phyloP scores from a whole-genome alignment of 2,113 vertebrate species.

The Cercocebus atys region DNA sequence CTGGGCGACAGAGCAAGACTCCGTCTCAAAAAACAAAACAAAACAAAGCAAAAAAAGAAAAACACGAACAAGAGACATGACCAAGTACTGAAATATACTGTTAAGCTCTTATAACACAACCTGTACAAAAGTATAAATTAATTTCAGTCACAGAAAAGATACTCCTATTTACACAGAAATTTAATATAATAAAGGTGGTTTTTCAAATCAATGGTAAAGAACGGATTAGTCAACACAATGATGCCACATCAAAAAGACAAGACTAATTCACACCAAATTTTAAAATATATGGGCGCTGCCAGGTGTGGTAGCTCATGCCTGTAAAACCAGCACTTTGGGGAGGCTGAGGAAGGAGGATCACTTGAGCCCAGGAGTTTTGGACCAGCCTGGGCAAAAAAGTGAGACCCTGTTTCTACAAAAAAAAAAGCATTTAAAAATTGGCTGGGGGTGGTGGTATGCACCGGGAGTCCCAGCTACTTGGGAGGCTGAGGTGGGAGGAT shows the following conservation, averaged over 20 bases:
- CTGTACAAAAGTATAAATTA: background rate
- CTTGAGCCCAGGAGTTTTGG: background rate
- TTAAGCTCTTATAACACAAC: background rate
- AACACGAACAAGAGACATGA: background rate
- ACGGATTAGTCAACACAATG: background rate
- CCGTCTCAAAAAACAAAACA: no score
- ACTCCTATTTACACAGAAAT: background rate
- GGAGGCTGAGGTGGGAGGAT: background rate
- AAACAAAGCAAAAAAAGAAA: no score
- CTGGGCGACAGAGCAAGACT: no score
- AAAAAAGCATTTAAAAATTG: background rate
- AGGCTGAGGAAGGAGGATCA: background rate
- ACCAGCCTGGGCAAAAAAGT: background rate
- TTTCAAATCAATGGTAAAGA: slow-evolving; percentile 6
- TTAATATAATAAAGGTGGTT: slow-evolving; percentile 9
- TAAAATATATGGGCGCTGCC: background rate
- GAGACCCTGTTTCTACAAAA: background rate
- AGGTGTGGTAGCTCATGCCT: background rate
- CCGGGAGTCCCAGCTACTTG: background rate
- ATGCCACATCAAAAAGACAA: background rate
- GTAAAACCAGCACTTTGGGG: background rate
- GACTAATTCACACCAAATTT: slow-evolving; percentile 13
- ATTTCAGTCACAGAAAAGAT: background rate
- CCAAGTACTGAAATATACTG: background rate
- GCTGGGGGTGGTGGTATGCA: background rate